Evolutionary conservation across 2,888 invertebrate genomes (phyloP).

Genomic region (Xestoiulus laeticollis): DNA sequence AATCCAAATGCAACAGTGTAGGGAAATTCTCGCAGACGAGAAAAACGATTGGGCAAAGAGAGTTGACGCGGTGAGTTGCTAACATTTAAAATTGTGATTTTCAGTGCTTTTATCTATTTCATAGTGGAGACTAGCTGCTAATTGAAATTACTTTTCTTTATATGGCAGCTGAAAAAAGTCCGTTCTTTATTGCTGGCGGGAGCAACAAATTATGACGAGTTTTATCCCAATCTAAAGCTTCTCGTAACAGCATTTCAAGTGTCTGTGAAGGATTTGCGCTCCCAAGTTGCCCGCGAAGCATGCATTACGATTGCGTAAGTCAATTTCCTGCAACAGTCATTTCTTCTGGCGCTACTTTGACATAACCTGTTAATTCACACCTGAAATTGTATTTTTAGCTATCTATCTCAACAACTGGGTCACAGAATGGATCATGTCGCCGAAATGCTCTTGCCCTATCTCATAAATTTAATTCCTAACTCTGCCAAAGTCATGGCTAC

Average conservation of each 20-base stretch:
- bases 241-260: conserved; percentile 83
- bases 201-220: conserved; percentile 77
- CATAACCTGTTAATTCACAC: background rate
- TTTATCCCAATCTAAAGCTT: conserved; percentile 78
- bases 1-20: conserved; percentile 79
- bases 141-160: conserved; percentile 18
- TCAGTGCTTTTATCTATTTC: too few relatives aligned
- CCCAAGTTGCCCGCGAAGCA: conserved; percentile 94
- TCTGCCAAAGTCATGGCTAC: conserved; percentile 95
- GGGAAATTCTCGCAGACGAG: conserved; percentile 79
- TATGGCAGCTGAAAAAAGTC: conserved; percentile 80
- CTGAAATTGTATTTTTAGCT: conserved; percentile 60
- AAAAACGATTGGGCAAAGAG: conserved; percentile 94
- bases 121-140: too few relatives aligned
- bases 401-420: conserved; percentile 84
- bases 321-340: background rate
- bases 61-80: conserved; percentile 80
- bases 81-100: background rate
- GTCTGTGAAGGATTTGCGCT: conserved; percentile 86
- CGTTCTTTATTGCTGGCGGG: conserved; percentile 84
- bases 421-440: conserved; percentile 87
- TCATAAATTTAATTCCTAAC: conserved; percentile 92
- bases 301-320: conserved; percentile 89
- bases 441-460: conserved; percentile 80
- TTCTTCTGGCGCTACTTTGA: conserved; percentile 15